A percentile compares a stretch with the other conserved stretches of the same genome.
Evolutionary conservation across 2,888 invertebrate genomes (phyloP).

Genomic region (Campopleginae sp.): DNA sequence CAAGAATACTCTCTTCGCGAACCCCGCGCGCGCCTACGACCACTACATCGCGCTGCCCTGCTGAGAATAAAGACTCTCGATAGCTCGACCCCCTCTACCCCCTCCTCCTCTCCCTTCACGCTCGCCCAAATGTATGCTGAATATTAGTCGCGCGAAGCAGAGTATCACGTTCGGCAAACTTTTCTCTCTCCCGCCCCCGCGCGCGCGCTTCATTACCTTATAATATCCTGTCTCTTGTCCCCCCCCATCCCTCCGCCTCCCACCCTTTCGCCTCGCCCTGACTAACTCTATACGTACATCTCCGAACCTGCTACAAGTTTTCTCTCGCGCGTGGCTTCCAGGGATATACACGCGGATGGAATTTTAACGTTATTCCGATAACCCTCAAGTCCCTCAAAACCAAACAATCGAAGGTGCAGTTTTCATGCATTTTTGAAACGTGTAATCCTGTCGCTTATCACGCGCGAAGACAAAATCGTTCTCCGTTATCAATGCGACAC

Average conservation of each 20-base stretch:
- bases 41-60: constrained; percentile 65
- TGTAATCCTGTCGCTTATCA: not conserved
- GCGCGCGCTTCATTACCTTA: not conserved
- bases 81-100: not conserved
- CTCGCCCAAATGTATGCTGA: constrained; percentile 16
- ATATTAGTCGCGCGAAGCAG: constrained; percentile 42
- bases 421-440: not conserved
- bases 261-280: not conserved
- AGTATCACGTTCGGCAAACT: constrained; percentile 68
- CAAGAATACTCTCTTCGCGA: constrained; percentile 42
- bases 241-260: too few species aligned
- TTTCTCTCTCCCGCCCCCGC: constrained; percentile 45
- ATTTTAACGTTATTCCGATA: constrained; percentile 45
- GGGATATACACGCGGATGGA: constrained; percentile 53
- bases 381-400: constrained; percentile 12
- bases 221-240: not conserved
- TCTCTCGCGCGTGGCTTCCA: constrained; percentile 11
- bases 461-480: not conserved
- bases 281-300: constrained; percentile 8
- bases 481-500: too few species aligned
- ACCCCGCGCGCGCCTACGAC: constrained; percentile 66
- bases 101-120: not conserved
- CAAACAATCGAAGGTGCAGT: constrained; percentile 21
- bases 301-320: constrained; percentile 40
- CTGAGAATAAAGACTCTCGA: constrained; percentile 63